phyloP scores from a whole-genome alignment of 1,140 invertebrate genomes.

The Brachionus plicatilis region DNA sequence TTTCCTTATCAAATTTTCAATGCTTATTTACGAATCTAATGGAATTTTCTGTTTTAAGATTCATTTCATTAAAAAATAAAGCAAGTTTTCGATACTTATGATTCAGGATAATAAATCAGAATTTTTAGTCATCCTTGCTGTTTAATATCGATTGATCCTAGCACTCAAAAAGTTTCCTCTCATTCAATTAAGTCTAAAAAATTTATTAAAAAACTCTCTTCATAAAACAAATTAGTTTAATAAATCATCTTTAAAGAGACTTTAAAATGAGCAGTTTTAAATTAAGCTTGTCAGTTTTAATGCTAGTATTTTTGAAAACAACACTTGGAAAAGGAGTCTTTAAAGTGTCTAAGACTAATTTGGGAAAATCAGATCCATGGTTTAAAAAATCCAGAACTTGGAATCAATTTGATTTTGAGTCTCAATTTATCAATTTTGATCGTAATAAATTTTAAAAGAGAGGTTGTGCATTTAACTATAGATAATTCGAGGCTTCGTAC shows the following conservation, averaged over 20 bases:
- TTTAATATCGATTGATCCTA: neutral
- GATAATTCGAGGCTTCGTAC: too few species aligned
- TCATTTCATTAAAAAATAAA: neutral
- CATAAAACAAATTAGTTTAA: neutral
- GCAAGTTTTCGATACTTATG: neutral
- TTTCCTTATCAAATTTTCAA: slow-evolving; percentile 1
- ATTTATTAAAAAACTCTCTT: neutral
- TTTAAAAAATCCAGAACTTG: neutral
- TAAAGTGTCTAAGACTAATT: neutral
- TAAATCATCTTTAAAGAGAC: neutral
- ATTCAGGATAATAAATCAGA: neutral
- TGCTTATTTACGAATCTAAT: neutral
- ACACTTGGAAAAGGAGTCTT: neutral
- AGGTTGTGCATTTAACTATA: too few species aligned
- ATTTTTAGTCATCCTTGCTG: neutral
- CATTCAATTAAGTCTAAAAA: neutral
- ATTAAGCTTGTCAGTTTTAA: neutral
- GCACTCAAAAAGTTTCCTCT: neutral
- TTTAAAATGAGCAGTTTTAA: neutral
- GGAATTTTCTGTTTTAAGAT: neutral
- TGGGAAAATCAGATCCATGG: neutral
- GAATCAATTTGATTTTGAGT: neutral
- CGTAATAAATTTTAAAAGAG: neutral
- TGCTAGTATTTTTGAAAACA: neutral
- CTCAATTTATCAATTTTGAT: neutral